phyloP scores from a whole-genome alignment of 2,113 vertebrate genomes.

The Rhizomys pruinosus region DNA sequence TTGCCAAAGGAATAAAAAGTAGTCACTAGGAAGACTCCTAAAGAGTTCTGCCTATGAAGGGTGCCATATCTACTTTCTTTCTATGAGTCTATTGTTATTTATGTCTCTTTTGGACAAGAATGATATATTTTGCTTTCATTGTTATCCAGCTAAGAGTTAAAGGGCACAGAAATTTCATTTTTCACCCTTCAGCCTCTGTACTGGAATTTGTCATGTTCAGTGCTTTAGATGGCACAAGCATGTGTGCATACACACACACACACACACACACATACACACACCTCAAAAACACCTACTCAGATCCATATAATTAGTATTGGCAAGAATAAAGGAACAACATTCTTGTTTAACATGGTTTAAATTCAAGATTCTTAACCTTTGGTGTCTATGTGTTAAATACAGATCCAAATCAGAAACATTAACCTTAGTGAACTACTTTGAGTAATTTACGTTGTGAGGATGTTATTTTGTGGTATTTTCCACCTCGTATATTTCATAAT shows the following conservation, averaged over 20 bases:
- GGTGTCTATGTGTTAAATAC: not conserved
- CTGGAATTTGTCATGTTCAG: slow-evolving; percentile 7
- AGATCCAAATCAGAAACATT: slow-evolving; percentile 55
- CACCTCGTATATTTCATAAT: slow-evolving; percentile 43
- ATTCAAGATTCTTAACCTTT: not conserved
- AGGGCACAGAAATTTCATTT: slow-evolving; percentile 24
- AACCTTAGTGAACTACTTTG: slow-evolving; percentile 40
- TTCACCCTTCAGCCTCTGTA: not conserved
- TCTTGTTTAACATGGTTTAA: not conserved
- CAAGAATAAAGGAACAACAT: not conserved
- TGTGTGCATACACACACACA: no score
- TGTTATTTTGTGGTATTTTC: slow-evolving; percentile 53
- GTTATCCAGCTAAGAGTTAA: not conserved
- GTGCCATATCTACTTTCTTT: not conserved
- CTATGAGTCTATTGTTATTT: slow-evolving; percentile 10
- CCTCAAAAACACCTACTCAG: not conserved
- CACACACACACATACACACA: not conserved
- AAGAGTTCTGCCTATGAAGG: not conserved
- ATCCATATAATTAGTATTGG: not conserved
- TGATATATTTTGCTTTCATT: not conserved
- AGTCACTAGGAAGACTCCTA: not conserved
- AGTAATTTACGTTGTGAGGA: not conserved
- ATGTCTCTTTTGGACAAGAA: not conserved
- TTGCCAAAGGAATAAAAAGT: slow-evolving; percentile 65
- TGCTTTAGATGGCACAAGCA: not conserved